Evolutionary conservation across 2,797 vertebrate genomes (phyloP).

Genomic region (Erpetoichthys calabaricus): DNA sequence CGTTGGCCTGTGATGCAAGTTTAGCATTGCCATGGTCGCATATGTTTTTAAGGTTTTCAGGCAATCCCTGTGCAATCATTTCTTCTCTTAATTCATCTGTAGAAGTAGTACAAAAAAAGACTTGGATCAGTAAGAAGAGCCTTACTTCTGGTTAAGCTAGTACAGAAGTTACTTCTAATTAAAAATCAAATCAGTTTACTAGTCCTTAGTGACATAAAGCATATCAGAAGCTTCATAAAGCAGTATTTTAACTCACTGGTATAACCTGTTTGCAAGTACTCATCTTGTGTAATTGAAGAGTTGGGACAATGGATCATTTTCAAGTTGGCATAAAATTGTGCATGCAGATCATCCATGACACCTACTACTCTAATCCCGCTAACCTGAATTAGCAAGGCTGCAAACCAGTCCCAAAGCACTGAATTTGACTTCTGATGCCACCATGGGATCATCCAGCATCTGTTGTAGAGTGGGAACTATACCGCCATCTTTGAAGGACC

Average conservation of each 20-base stretch:
- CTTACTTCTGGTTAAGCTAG: neutral
- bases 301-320: too few relatives aligned
- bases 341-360: neutral
- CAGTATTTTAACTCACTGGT: too few relatives aligned
- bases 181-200: neutral
- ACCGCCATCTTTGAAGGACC: conserved; percentile 45
- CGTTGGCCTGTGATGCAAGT: conserved; percentile 56
- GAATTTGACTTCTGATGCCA: conserved; percentile 69
- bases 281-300: too few relatives aligned
- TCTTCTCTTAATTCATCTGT: conserved; percentile 59
- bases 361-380: conserved; percentile 7
- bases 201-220: neutral
- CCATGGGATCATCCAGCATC: conserved; percentile 59
- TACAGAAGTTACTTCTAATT: neutral
- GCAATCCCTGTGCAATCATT: conserved; percentile 54
- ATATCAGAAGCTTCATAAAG: neutral
- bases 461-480: conserved; percentile 57
- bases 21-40: conserved; percentile 50
- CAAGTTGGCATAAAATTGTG: neutral
- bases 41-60: conserved; percentile 54
- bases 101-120: conserved; percentile 7
- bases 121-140: neutral
- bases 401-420: conserved; percentile 67
- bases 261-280: too few relatives aligned
- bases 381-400: conserved; percentile 68